phyloP scores from a whole-genome alignment of 1,140 invertebrate genomes.

The Drosophila quadrilineata region DNA sequence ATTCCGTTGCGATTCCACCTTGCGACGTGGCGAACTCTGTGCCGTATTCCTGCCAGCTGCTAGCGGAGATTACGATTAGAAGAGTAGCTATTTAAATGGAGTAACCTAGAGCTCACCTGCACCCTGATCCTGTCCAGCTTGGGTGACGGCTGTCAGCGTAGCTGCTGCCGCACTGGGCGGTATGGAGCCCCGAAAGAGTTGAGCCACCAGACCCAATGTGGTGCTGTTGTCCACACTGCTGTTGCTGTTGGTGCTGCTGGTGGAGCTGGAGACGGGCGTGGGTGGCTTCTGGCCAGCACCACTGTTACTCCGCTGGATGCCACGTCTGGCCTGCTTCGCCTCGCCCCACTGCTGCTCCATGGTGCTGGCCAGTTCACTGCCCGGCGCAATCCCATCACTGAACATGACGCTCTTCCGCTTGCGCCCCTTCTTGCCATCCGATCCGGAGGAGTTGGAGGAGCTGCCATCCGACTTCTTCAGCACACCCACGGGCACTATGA shows the following conservation, averaged over 20 bases:
- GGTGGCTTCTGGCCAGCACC: constrained; percentile 54
- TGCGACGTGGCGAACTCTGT: constrained; percentile 61
- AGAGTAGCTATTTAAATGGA: background rate
- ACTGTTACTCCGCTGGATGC: constrained; percentile 45
- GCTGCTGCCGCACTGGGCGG: constrained; percentile 69
- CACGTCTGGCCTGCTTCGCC: constrained; percentile 65
- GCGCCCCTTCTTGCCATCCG: constrained; percentile 81
- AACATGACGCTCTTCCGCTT: constrained; percentile 92
- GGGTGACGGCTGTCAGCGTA: constrained; percentile 49
- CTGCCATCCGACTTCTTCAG: constrained; percentile 87
- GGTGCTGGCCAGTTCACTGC: constrained; percentile 91
- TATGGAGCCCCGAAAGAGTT: constrained; percentile 74
- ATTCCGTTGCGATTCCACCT: constrained; percentile 48
- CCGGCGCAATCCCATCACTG: constrained; percentile 94
- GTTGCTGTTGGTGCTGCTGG: constrained; percentile 28
- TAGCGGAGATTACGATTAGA: too few relatives aligned
- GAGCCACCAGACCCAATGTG: constrained; percentile 65
- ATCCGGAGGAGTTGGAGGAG: constrained; percentile 69
- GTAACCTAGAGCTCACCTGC: constrained; percentile 41
- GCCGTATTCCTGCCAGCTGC: constrained; percentile 41
- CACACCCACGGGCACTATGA: constrained; percentile 93
- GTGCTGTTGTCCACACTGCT: constrained; percentile 59
- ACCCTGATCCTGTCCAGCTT: constrained; percentile 25
- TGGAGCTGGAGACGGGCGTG: constrained; percentile 39
- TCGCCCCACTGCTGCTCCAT: constrained; percentile 76